Conservation (phyloP, 2,797 vertebrate genomes). For the Philypnodon macrostomus region DNA sequence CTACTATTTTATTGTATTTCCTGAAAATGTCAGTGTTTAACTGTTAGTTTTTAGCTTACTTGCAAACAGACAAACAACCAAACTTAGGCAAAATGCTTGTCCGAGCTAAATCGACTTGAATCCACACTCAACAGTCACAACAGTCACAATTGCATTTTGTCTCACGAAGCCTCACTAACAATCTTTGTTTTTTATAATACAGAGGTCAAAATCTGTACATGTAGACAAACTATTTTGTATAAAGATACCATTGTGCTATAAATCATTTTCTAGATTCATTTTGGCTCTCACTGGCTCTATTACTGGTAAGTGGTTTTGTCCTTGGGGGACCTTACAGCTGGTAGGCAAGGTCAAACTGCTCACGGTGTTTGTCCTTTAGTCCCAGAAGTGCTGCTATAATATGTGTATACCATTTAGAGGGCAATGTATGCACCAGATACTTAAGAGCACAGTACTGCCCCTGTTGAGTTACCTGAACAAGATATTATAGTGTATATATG, state of each 20-base stretch:
- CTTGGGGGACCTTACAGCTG: slow-evolving; percentile 53
- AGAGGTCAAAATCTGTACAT: neutral
- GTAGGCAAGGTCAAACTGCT: slow-evolving; percentile 54
- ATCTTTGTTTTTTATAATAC: neutral
- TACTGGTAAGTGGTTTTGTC: slow-evolving; percentile 54
- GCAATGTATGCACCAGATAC: slow-evolving; percentile 33
- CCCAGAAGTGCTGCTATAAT: slow-evolving; percentile 43
- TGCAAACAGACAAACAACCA: no score
- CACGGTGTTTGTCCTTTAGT: slow-evolving; percentile 36
- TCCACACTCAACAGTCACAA: no score
- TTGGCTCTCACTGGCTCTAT: slow-evolving; percentile 37
- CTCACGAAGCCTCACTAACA: no score
- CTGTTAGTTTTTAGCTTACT: no score
- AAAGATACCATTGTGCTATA: slow-evolving; percentile 25
- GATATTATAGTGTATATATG: slow-evolving; percentile 9
- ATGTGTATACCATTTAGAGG: slow-evolving; percentile 45
- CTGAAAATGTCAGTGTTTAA: no score
- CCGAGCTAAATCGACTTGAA: no score
- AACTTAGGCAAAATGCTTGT: no score
- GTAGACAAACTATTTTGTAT: neutral
- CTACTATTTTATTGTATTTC: no score
- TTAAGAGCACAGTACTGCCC: slow-evolving; percentile 18
- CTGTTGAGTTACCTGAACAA: slow-evolving; percentile 26
- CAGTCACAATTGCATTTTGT: no score
- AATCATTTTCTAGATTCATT: slow-evolving; percentile 27